These are phyloP conservation scores for Ataeniobius toweri DNA, from an alignment of 2,797 vertebrate genomes.

Conservation along the genomic window DNA sequence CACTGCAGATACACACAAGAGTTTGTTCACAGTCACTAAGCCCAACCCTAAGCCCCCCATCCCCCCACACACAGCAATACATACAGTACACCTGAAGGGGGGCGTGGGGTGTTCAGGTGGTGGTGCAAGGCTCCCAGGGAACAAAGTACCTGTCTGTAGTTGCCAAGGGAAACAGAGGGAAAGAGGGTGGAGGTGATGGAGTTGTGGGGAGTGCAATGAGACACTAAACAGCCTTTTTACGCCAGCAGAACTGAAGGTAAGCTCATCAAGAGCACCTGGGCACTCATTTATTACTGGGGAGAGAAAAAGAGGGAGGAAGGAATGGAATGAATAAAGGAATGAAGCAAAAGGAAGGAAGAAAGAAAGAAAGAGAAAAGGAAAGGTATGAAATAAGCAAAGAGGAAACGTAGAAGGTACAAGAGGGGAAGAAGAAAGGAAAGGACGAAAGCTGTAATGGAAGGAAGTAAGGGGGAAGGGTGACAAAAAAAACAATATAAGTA, in stretches of 20 bases:
- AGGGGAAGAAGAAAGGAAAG: not conserved
- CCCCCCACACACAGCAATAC: constrained; percentile 21
- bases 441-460: not conserved
- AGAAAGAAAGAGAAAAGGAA: not conserved
- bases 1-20: constrained; percentile 17
- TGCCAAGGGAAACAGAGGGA: constrained; percentile 74
- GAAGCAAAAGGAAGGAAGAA: not conserved
- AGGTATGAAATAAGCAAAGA: not conserved
- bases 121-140: constrained; percentile 37
- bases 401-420: not conserved
- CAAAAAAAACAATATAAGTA: not conserved
- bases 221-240: constrained; percentile 44
- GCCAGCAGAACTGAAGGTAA: constrained; percentile 51
- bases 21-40: constrained; percentile 12
- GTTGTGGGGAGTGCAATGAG: constrained; percentile 32
- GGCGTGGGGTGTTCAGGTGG: constrained; percentile 29
- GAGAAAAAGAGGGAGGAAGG: not conserved
- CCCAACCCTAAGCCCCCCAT: constrained; percentile 1
- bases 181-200: constrained; percentile 24
- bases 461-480: not conserved
- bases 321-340: not conserved
- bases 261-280: constrained; percentile 54
- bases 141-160: constrained; percentile 69
- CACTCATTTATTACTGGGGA: constrained; percentile 42
- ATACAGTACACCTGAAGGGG: constrained; percentile 7